Base-by-base conservation (phyloP, 1,140 invertebrate species). In the Ceratina calcarata region DNA sequence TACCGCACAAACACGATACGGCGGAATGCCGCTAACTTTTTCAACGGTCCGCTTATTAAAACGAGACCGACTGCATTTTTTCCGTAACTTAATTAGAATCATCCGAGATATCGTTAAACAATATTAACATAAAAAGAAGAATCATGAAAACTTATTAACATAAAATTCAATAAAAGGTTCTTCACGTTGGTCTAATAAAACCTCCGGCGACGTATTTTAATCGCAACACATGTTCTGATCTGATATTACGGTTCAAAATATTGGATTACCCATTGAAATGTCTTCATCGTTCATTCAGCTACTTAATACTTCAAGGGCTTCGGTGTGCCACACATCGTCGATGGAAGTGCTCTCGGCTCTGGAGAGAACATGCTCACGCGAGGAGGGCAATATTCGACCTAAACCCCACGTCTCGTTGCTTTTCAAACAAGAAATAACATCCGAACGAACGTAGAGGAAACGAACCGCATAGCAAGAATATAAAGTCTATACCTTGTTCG, bases 161-260 rank as follows among this genome's bases (percentile, higher is more conserved):
- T 10, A 18, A 45, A 66, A 20, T 66, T 20, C 64, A 27, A 15
- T n/a, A 2, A 16, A n/a, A 32, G 45, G n/a, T 22, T 67, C 24
- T 6, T 32, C 27, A 4, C 27, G 27, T n/a, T n/a, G 22, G 7
- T 24, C 20, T n/a, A 18, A 16, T 15, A 53, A 53, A 68, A 68
- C 53, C 49, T 2, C 2, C 8, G 1, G 3, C 1, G 12, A 20
- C 22, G 45, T 18, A 12, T 10, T 27, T 68, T 4, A 27, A 53
- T 53, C 45, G 45, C 49, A 24, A 53, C 49, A 53, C 22, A 16
- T 27, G 22, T 13, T 16, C 66, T 53, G 37, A 3, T 68, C 22
- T n/a, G 22, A 53, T 68, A 53, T 68, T 53, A 53, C 66, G 7
- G 66, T 20, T 68, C 15, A 68, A 68, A 53, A 68, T 68, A 68